phyloP scores from a whole-genome alignment of 1,140 invertebrate genomes.

The Rhagoletis pomonella region DNA sequence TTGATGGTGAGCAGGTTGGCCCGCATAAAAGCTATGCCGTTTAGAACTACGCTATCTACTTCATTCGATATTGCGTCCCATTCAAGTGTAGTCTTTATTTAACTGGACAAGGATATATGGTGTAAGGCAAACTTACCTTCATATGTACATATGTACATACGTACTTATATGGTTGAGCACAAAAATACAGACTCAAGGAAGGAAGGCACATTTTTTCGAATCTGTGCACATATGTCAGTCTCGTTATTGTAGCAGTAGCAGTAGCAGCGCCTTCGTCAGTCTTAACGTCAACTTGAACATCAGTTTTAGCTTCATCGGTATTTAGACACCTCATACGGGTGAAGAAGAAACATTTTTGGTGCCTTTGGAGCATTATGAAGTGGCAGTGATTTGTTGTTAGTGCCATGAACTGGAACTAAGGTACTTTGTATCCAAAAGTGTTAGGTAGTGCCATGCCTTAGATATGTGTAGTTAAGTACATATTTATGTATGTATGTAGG shows the following conservation, averaged over 20 bases:
- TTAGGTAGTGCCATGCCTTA: background rate
- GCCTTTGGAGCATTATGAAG: background rate
- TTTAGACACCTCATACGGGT: background rate
- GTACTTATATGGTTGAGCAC: background rate
- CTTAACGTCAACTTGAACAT: slow-evolving; percentile 19
- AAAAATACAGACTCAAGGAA: background rate
- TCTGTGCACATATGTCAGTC: background rate
- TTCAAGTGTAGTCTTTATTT: background rate
- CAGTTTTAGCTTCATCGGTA: slow-evolving; percentile 21
- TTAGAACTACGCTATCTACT: slow-evolving; percentile 12
- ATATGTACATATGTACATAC: too few relatives aligned
- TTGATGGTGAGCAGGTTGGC: background rate
- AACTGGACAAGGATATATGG: background rate
- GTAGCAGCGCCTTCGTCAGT: background rate
- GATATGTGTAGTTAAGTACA: too few relatives aligned
- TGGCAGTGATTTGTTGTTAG: slow-evolving; percentile 33
- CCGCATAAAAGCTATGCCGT: background rate
- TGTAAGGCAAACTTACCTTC: background rate
- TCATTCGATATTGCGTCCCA: background rate
- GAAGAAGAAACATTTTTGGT: background rate
- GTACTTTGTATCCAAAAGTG: background rate
- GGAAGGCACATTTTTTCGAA: background rate
- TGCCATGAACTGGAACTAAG: background rate
- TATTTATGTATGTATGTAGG: background rate
- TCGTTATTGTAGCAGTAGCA: background rate